Evolutionary conservation across 2,888 invertebrate species (phyloP).

Genomic region (Myopa testacea): DNA sequence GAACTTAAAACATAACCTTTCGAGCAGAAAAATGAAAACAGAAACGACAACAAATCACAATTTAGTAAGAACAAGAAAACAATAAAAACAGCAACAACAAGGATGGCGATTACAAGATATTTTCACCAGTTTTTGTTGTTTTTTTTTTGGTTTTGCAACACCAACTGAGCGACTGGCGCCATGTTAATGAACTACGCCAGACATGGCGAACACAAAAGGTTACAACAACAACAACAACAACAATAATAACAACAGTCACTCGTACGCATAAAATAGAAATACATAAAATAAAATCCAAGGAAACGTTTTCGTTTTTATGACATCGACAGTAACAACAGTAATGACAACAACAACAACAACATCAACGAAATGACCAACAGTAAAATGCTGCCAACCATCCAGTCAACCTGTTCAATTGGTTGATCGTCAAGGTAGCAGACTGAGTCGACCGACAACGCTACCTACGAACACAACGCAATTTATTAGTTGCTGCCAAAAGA

Average conservation of each 20-base stretch:
- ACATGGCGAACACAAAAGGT: constrained; percentile 35
- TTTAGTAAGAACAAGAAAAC: background rate
- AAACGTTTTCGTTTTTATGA: constrained; percentile 18
- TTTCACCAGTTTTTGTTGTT: background rate
- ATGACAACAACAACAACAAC: constrained; percentile 11
- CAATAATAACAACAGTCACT: constrained; percentile 17
- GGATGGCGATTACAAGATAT: constrained; percentile 3
- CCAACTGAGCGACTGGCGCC: constrained; percentile 52
- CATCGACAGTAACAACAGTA: constrained; percentile 21
- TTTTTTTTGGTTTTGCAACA: constrained; percentile 33
- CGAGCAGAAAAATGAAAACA: too few species aligned
- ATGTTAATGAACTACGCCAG: constrained; percentile 47
- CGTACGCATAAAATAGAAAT: constrained; percentile 17
- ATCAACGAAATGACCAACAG: constrained; percentile 27
- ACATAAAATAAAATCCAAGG: constrained; percentile 15
- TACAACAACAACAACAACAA: constrained; percentile 26
- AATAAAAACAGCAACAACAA: constrained; percentile 16
- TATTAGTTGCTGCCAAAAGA: constrained; percentile 9
- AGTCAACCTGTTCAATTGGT: constrained; percentile 31
- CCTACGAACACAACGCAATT: background rate
- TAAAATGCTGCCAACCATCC: constrained; percentile 21
- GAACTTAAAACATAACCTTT: background rate
- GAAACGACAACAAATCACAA: background rate
- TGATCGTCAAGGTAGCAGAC: background rate
- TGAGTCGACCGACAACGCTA: background rate